Percentiles rank a stretch among this genome's conserved stretches.
These are phyloP conservation scores for Athalia circularis DNA, from an alignment of 2,888 invertebrate species.

Conservation along the genomic window DNA sequence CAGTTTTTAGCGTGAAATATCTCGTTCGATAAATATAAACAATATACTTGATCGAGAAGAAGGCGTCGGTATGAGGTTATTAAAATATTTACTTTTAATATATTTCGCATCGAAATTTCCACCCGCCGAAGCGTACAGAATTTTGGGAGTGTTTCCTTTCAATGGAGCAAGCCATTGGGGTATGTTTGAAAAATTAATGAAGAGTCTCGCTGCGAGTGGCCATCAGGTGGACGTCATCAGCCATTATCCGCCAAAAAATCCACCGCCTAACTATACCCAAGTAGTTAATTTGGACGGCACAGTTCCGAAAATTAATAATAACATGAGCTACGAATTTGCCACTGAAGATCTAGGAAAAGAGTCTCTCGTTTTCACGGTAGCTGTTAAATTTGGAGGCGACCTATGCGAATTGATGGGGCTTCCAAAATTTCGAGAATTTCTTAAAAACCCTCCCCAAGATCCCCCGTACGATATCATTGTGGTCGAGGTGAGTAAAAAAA, in stretches of 20 bases:
- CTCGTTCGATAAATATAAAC: no score
- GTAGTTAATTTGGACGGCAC: slow-evolving; percentile 5
- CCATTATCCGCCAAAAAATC: slow-evolving; percentile 47
- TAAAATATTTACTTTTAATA: not conserved
- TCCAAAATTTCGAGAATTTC: slow-evolving; percentile 54
- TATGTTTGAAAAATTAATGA: slow-evolving; percentile 71
- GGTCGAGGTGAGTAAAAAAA: slow-evolving; percentile 38
- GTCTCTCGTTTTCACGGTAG: not conserved
- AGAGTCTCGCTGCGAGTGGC: slow-evolving; percentile 71
- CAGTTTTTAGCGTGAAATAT: no score
- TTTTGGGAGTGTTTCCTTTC: slow-evolving; percentile 73
- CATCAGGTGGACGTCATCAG: slow-evolving; percentile 71
- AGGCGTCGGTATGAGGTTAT: not conserved
- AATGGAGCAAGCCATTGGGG: slow-evolving; percentile 74
- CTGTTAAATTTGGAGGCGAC: not conserved
- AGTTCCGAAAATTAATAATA: not conserved
- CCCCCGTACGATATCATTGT: slow-evolving; percentile 43
- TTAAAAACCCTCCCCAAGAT: slow-evolving; percentile 46
- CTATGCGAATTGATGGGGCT: slow-evolving; percentile 56
- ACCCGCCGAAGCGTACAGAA: slow-evolving; percentile 64
- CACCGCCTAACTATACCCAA: slow-evolving; percentile 8
- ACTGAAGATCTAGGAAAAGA: not conserved
- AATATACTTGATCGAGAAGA: not conserved
- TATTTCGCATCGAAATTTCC: slow-evolving; percentile 44
- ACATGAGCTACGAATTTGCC: slow-evolving; percentile 23